phyloP scores from a whole-genome alignment of 2,797 vertebrate species.

The Potorous gilbertii region DNA sequence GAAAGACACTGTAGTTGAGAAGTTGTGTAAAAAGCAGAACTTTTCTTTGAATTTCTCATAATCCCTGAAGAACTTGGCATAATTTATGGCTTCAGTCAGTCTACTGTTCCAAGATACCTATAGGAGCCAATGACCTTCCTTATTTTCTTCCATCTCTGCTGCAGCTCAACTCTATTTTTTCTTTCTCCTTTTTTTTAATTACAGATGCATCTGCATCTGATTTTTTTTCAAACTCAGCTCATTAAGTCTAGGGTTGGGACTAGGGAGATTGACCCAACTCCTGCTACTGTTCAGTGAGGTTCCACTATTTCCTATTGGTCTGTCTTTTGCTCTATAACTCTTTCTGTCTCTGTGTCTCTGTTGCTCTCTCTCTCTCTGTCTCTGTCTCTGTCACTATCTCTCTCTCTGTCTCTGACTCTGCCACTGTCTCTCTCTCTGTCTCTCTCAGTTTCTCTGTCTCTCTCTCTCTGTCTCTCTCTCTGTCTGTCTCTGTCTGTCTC shows the following conservation, averaged over 20 bases:
- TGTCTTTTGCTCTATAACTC: background rate
- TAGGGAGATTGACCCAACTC: background rate
- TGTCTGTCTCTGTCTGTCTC: background rate
- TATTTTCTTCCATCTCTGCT: background rate
- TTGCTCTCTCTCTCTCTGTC: too few species aligned
- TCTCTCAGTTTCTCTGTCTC: background rate
- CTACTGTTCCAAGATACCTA: background rate
- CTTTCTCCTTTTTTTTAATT: background rate
- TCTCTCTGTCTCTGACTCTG: too few species aligned
- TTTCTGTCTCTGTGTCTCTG: too few species aligned
- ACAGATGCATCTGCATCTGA: background rate
- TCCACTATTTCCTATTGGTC: background rate
- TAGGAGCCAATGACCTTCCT: background rate
- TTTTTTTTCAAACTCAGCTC: background rate
- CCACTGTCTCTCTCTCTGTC: background rate
- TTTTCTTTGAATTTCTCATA: background rate
- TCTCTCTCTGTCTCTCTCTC: accelerated
- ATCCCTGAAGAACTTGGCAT: background rate
- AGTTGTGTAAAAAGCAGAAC: background rate
- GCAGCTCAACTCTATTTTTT: background rate
- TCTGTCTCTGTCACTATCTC: too few species aligned
- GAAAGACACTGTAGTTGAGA: background rate
- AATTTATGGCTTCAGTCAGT: background rate
- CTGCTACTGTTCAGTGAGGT: background rate
- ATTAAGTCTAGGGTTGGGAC: background rate